Base-by-base conservation (phyloP, 2,797 vertebrate genomes). In the Dendrocincla tyrannina region DNA sequence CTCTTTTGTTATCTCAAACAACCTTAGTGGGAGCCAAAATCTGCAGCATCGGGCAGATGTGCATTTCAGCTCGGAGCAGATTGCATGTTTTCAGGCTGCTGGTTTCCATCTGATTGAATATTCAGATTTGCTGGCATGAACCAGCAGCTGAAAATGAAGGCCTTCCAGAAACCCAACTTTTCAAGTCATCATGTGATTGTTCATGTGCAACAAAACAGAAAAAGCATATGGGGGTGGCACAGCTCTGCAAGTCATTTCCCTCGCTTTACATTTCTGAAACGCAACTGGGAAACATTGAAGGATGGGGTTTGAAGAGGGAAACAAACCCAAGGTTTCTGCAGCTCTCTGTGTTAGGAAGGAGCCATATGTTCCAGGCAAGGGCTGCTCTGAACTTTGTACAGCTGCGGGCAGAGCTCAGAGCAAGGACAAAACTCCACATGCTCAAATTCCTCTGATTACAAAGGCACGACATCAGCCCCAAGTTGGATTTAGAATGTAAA, bases 101-200 rank as follows among this genome's bases (percentile, higher is more conserved):
- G 93, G 37, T 92, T 96, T 91, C 85, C 90, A 74, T 84, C 79
- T 76, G 95, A 96, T 95, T 92, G 88, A 91, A 94, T 76, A 95
- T 93, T 93, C 93, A 60, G 66, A 93, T 72, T 70, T 9, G 5
- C 11, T 92, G 95, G 96, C 94, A 87, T 13, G 33, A 56, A 28
- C 11, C 88, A 75, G 85, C 73, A 75, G 91, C 79, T 93, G 76
- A 67, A 79, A 94, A 75, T 0, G 5, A 85, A 81, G 60, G 20
- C 80, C 91, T 93, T 95, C 86, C 93, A 95, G 85, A 89, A 91
- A 78, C 56, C 63, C 90, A 33, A 8, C 90, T 93, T 79, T 70
- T 79, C 32, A 1, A 89, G 86, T 23, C 90, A 46, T 85, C 67
- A 9, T 59, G 27, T 37, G 55, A 59, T 42, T 75, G 85, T 37